Conservation (phyloP, 2,797 vertebrate species). For the Rachycentron canadum region DNA sequence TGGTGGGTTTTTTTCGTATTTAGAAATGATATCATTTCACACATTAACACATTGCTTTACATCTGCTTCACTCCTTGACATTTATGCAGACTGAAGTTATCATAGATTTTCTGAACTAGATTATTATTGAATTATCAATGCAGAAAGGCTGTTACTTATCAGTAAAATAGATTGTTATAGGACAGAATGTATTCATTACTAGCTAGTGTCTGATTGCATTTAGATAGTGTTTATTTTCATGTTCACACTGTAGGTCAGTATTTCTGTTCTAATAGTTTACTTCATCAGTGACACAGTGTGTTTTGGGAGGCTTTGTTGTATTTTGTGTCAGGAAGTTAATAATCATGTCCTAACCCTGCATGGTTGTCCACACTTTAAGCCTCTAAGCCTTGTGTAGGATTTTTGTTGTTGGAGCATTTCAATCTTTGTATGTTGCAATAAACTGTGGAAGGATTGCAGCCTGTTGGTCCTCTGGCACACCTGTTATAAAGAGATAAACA, state of each 20-base stretch:
- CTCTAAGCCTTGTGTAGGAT: constrained; percentile 36
- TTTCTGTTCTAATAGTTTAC: constrained; percentile 21
- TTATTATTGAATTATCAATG: neutral
- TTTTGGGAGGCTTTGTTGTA: constrained; percentile 29
- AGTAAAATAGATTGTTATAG: constrained; percentile 9
- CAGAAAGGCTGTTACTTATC: neutral
- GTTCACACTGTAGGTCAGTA: constrained; percentile 6
- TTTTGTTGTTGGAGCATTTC: constrained; percentile 25
- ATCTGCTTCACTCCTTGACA: neutral
- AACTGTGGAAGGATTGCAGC: constrained; percentile 31
- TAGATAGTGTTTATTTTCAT: constrained; percentile 9
- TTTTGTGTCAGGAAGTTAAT: constrained; percentile 42
- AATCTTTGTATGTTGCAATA: constrained; percentile 28
- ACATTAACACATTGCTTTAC: neutral
- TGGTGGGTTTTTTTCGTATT: neutral
- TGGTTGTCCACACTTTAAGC: constrained; percentile 24
- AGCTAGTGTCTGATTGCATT: neutral
- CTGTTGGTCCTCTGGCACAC: constrained; percentile 44
- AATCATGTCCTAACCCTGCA: constrained; percentile 26
- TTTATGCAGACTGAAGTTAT: constrained; percentile 26
- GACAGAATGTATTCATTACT: neutral
- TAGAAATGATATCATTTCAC: no score
- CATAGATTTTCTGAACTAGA: no score
- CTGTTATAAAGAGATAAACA: constrained; percentile 57
- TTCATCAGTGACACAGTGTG: constrained; percentile 11